Conservation (phyloP, 2,797 vertebrate species). For the Lutjanus argentimaculatus region DNA sequence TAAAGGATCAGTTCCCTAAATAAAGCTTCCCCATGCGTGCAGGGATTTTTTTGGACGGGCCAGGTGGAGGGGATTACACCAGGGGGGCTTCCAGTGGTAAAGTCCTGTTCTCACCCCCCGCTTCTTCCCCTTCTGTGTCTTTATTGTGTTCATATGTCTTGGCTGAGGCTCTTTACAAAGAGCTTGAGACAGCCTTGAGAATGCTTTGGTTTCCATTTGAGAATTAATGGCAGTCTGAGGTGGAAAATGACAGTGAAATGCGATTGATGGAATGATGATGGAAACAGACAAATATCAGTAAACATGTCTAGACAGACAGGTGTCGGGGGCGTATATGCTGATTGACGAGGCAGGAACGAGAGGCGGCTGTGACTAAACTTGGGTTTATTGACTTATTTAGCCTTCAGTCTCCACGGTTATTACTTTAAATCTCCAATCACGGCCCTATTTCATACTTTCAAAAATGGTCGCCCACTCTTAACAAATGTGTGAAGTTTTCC, state of each 20-base stretch:
- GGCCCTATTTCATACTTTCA: slow-evolving; percentile 77
- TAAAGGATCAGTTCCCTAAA: slow-evolving; percentile 74
- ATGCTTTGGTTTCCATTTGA: slow-evolving; percentile 88
- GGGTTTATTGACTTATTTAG: slow-evolving; percentile 79
- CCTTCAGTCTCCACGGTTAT: slow-evolving; percentile 62
- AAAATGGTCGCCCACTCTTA: slow-evolving; percentile 50
- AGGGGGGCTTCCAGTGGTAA: slow-evolving; percentile 49
- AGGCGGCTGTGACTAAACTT: slow-evolving; percentile 79
- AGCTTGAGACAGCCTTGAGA: slow-evolving; percentile 67
- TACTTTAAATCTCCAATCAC: slow-evolving; percentile 73
- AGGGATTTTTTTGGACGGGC: slow-evolving; percentile 45
- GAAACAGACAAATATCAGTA: slow-evolving; percentile 72
- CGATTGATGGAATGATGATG: slow-evolving; percentile 76
- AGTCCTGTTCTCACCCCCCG: slow-evolving; percentile 52
- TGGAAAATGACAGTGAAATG: slow-evolving; percentile 78
- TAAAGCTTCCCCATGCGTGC: slow-evolving; percentile 74
- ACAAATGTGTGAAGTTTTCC: slow-evolving; percentile 62
- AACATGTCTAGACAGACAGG: slow-evolving; percentile 75
- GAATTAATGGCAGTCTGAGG: slow-evolving; percentile 79
- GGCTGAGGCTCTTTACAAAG: slow-evolving; percentile 60
- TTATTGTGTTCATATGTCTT: slow-evolving; percentile 75
- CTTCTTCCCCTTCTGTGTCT: slow-evolving; percentile 46
- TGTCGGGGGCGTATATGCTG: slow-evolving; percentile 56
- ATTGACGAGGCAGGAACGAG: slow-evolving; percentile 69
- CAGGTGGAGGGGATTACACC: slow-evolving; percentile 64